A percentile compares a stretch with the other conserved stretches of the same genome.
Conservation (phyloP, 2,888 invertebrate genomes). For the Hedya salicella region DNA sequence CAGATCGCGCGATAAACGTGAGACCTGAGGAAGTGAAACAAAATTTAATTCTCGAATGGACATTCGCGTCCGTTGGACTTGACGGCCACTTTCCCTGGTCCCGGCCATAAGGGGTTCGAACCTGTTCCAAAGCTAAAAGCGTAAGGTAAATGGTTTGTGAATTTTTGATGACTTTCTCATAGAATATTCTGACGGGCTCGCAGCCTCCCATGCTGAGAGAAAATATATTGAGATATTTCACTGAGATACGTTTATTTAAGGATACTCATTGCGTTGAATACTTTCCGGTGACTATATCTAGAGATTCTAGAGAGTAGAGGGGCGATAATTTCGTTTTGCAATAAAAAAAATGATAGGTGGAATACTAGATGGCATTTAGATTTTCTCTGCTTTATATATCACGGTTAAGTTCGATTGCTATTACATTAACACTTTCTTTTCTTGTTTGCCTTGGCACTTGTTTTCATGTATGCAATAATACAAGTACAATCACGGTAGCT, state of each 20-base stretch:
- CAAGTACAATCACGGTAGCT: too few relatives aligned
- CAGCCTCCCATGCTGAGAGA: neutral
- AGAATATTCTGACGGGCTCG: constrained; percentile 28
- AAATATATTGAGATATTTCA: constrained; percentile 3
- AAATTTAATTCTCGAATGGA: constrained; percentile 49
- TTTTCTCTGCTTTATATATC: too few relatives aligned
- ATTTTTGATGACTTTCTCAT: constrained; percentile 39
- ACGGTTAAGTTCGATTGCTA: too few relatives aligned
- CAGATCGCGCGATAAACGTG: constrained; percentile 55
- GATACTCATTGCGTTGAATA: neutral
- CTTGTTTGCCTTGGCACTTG: too few relatives aligned
- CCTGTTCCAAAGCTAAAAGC: constrained; percentile 31
- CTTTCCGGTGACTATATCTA: neutral
- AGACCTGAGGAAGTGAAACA: constrained; percentile 58
- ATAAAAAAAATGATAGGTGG: too few relatives aligned
- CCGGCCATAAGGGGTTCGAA: constrained; percentile 38
- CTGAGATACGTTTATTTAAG: neutral
- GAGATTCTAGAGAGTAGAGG: neutral
- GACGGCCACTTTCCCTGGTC: constrained; percentile 54
- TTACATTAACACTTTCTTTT: too few relatives aligned
- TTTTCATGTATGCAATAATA: too few relatives aligned
- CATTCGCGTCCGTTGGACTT: constrained; percentile 49
- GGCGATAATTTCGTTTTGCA: too few relatives aligned
- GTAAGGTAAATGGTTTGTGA: constrained; percentile 33
- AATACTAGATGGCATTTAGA: too few relatives aligned